Percentiles rank a stretch among this genome's conserved stretches.
Evolutionary conservation across 2,797 vertebrate genomes (phyloP).

Genomic region (Hydrophis major): DNA sequence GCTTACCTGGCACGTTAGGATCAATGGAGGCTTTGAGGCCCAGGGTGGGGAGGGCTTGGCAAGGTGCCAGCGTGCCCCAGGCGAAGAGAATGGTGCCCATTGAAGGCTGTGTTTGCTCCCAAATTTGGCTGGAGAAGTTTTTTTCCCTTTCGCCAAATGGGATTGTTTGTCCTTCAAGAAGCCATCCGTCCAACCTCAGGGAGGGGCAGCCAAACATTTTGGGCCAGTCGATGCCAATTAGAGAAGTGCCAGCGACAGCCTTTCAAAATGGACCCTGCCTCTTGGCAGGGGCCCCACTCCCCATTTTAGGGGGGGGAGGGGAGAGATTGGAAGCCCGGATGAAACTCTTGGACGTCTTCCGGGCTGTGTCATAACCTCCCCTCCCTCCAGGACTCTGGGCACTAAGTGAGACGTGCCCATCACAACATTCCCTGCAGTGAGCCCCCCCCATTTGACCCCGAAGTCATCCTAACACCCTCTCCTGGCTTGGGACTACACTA

Average conservation of each 20-base stretch:
- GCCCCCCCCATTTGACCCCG: not conserved
- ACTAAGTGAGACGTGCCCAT: not conserved
- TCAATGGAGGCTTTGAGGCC: not conserved
- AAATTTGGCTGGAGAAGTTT: not conserved
- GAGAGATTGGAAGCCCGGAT: not conserved
- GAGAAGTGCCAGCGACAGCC: not conserved
- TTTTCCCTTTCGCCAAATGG: not conserved
- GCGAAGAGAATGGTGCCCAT: not conserved
- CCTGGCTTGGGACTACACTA: not conserved
- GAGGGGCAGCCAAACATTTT: not conserved
- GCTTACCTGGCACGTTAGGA: not conserved
- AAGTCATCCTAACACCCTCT: not conserved
- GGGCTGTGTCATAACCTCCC: not conserved
- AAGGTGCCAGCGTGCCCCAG: not conserved
- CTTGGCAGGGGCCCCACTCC: not conserved
- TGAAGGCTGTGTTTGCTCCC: not conserved
- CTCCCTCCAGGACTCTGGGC: not conserved
- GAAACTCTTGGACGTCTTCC: not conserved
- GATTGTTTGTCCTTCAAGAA: not conserved
- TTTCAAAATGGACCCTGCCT: not conserved
- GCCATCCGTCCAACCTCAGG: not conserved
- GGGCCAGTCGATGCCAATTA: not conserved
- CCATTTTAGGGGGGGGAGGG: not conserved
- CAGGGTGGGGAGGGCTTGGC: not conserved
- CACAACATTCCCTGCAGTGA: not conserved